Evolutionary conservation across 53 echinoderm and acorn worm genomes (phyloP).

Genomic region (Astropecten irregularis): DNA sequence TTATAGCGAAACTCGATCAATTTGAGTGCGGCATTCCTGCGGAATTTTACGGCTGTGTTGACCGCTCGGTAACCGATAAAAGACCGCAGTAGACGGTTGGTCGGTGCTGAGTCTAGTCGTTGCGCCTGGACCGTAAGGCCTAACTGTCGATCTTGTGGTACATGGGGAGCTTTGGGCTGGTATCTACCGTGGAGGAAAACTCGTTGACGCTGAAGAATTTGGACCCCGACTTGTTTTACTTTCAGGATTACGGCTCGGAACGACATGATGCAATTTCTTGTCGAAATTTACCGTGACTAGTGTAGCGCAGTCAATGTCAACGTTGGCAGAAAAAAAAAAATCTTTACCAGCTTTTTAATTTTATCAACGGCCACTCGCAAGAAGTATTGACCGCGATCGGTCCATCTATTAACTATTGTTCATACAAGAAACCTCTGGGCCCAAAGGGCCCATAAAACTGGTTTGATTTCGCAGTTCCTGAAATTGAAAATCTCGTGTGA

Average conservation of each 20-base stretch:
- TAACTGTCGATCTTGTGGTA: too few species aligned
- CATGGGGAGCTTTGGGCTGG: background rate
- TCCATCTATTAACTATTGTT: too few species aligned
- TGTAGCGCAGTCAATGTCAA: too few species aligned
- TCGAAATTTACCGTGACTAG: too few species aligned
- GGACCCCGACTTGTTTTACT: background rate
- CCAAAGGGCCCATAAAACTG: constrained; percentile 42
- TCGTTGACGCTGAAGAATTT: background rate
- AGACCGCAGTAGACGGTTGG: background rate
- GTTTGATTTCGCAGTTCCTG: too few species aligned
- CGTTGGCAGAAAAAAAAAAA: too few species aligned
- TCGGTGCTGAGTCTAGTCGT: background rate
- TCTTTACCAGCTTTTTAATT: too few species aligned
- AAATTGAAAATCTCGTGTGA: too few species aligned
- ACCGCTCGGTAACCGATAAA: background rate
- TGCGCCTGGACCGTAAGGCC: too few species aligned
- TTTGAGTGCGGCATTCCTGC: constrained; percentile 14
- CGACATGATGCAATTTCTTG: constrained; percentile 49
- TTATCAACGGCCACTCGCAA: too few species aligned
- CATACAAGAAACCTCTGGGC: too few species aligned
- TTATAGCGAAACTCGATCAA: constrained; percentile 16
- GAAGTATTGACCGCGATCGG: too few species aligned
- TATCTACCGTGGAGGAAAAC: background rate
- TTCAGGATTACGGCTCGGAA: background rate
- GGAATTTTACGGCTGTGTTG: background rate